Conservation (phyloP, 2,888 invertebrate genomes). For the Rhaphigaster nebulosa region DNA sequence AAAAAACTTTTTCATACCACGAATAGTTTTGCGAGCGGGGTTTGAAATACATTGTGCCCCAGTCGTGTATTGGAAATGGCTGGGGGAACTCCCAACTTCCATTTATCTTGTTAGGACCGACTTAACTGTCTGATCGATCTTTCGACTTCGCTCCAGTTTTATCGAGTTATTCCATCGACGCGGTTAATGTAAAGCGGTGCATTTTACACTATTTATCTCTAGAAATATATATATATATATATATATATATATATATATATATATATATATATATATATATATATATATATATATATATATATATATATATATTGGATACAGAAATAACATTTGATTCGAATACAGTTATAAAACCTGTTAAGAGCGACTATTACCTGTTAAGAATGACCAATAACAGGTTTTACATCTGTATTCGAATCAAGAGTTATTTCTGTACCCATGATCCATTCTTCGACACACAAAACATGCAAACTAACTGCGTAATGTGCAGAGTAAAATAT, state of each 20-base stretch:
- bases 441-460: too few species aligned
- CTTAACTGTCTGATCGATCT: neutral
- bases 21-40: neutral
- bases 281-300: too few species aligned
- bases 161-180: conserved; percentile 25
- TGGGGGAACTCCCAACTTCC: neutral
- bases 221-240: too few species aligned
- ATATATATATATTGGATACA: too few species aligned
- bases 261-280: too few species aligned
- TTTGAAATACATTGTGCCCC: neutral
- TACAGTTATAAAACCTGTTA: too few species aligned
- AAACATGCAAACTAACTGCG: too few species aligned
- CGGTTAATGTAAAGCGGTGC: neutral
- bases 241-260: too few species aligned
- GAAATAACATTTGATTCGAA: too few species aligned
- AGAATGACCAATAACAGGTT: too few species aligned
- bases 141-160: neutral
- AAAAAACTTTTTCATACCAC: neutral
- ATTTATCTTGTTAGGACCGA: neutral
- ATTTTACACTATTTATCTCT: neutral
- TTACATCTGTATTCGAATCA: neutral
- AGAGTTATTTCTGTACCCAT: neutral
- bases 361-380: too few species aligned
- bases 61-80: neutral
- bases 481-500: too few species aligned